phyloP scores from a whole-genome alignment of 2,888 invertebrate genomes.

The Phortica magna region DNA sequence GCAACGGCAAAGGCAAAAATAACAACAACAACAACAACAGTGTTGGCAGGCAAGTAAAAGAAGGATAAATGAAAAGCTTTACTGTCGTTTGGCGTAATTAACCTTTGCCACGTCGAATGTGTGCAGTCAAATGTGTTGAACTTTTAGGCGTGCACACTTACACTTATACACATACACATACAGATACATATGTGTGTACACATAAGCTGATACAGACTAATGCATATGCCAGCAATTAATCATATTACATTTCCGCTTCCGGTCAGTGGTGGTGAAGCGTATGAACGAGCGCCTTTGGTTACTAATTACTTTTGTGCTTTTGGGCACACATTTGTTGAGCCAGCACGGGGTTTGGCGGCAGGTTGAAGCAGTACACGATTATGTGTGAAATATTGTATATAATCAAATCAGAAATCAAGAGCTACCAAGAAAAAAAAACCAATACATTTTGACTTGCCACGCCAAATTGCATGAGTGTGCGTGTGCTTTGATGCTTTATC shows the following conservation, averaged over 20 bases:
- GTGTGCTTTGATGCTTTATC: background rate
- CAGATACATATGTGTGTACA: slow-evolving; percentile 29
- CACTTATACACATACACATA: slow-evolving; percentile 15
- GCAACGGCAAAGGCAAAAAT: too few relatives aligned
- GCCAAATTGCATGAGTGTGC: background rate
- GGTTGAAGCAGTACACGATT: background rate
- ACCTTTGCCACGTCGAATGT: slow-evolving; percentile 60
- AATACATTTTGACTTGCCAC: background rate
- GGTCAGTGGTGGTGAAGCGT: slow-evolving; percentile 11
- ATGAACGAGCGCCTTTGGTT: slow-evolving; percentile 42
- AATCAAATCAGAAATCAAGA: background rate
- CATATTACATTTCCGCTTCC: slow-evolving; percentile 64
- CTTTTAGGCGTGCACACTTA: background rate
- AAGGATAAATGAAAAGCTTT: background rate
- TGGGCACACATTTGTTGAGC: slow-evolving; percentile 41
- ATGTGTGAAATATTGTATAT: background rate
- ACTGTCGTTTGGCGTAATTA: slow-evolving; percentile 58
- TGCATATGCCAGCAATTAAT: slow-evolving; percentile 35
- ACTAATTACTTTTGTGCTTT: slow-evolving; percentile 65
- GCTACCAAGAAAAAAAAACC: background rate
- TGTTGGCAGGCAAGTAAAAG: background rate
- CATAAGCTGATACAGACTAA: slow-evolving; percentile 40
- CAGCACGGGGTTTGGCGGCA: background rate
- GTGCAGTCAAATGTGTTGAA: slow-evolving; percentile 25
- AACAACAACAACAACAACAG: background rate